Conservation (phyloP, 2,888 invertebrate species). For the Sinotaia quadrata region DNA sequence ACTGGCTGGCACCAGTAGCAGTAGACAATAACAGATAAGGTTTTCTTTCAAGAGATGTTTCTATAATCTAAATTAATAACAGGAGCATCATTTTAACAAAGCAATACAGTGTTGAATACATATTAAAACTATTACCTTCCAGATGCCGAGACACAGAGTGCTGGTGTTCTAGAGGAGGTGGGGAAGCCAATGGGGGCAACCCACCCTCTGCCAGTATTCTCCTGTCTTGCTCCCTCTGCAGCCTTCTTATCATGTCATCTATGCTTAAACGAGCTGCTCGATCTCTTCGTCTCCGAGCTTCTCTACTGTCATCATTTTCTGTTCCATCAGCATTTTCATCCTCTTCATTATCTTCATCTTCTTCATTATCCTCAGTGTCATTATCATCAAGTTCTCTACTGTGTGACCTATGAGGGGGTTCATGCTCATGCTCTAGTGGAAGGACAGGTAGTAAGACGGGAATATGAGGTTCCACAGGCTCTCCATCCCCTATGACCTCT, state of each 20-base stretch:
- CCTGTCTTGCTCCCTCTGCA: conserved; percentile 77
- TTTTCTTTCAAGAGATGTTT: not conserved
- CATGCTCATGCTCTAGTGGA: too few relatives aligned
- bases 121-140: too few relatives aligned
- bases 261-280: conserved; percentile 74
- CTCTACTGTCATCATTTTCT: conserved; percentile 20
- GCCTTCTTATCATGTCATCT: conserved; percentile 81
- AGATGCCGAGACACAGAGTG: not conserved
- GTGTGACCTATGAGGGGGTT: too few relatives aligned
- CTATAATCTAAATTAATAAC: too few relatives aligned
- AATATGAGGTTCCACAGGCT: not conserved
- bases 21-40: too few relatives aligned
- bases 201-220: conserved; percentile 49
- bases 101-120: too few relatives aligned
- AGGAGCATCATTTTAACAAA: too few relatives aligned
- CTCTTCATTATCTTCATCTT: not conserved
- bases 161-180: conserved; percentile 33
- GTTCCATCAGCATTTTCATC: conserved; percentile 18
- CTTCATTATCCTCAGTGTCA: not conserved
- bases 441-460: not conserved
- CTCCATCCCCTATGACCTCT: conserved; percentile 42
- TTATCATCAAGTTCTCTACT: too few relatives aligned
- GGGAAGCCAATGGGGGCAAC: conserved; percentile 50
- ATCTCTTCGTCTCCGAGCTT: conserved; percentile 4
- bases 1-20: too few relatives aligned